Evolutionary conservation across 2,888 invertebrate species (phyloP).

Genomic region (Thyatira batis): DNA sequence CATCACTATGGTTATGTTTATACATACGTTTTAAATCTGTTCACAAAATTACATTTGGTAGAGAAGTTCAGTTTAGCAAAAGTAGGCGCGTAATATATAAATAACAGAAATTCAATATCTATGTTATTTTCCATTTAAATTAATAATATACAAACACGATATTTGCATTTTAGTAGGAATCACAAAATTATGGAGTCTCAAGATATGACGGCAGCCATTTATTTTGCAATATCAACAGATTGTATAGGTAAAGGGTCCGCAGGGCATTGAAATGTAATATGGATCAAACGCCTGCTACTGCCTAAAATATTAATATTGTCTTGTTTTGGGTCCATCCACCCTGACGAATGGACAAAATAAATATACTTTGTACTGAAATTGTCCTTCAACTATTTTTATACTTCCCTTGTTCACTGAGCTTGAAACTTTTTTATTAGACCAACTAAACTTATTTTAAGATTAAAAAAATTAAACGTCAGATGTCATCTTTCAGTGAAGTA

Average conservation of each 20-base stretch:
- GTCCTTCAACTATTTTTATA: neutral
- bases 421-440: neutral
- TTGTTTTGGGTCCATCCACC: neutral
- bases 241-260: slow-evolving; percentile 4
- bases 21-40: too few relatives aligned
- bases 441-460: neutral
- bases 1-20: too few relatives aligned
- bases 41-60: too few relatives aligned
- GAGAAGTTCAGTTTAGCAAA: neutral
- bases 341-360: neutral
- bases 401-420: too few relatives aligned
- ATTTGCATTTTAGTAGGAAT: slow-evolving; percentile 6
- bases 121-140: slow-evolving; percentile 1
- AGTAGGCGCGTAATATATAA: too few relatives aligned
- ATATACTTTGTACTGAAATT: neutral
- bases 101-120: neutral
- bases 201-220: slow-evolving; percentile 1
- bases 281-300: slow-evolving; percentile 10
- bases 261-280: slow-evolving; percentile 20
- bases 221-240: slow-evolving; percentile 7
- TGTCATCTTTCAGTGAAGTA: neutral
- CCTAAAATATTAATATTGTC: neutral
- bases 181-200: slow-evolving; percentile 8
- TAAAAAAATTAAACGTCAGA: neutral
- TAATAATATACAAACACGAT: slow-evolving; percentile 1